Percentiles rank a stretch among this genome's conserved stretches.
Conservation (phyloP, 2,888 invertebrate genomes). For the Amblyjoppa proteus region DNA sequence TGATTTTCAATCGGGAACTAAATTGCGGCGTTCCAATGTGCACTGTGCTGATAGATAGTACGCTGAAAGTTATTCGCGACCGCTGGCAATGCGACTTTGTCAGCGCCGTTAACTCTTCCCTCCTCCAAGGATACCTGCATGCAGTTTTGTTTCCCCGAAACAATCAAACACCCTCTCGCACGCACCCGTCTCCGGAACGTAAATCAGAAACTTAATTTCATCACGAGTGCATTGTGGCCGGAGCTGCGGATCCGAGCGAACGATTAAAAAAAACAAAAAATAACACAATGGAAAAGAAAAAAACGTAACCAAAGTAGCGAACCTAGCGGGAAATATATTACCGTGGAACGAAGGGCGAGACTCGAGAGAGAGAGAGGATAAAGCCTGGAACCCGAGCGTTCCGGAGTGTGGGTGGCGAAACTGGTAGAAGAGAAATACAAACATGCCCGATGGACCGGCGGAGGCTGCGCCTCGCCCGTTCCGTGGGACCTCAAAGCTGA, state of each 20-base stretch:
- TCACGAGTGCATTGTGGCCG: conserved; percentile 64
- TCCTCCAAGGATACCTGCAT: neutral
- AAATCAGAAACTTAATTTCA: conserved; percentile 79
- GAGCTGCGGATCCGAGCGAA: conserved; percentile 27
- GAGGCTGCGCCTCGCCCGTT: conserved; percentile 16
- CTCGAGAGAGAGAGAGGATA: conserved; percentile 17
- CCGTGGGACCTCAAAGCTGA: conserved; percentile 28
- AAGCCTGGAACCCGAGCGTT: conserved; percentile 32
- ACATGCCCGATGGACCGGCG: conserved; percentile 74
- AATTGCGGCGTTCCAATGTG: conserved; percentile 27
- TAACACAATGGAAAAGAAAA: conserved; percentile 14
- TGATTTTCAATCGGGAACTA: neutral
- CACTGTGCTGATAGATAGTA: neutral
- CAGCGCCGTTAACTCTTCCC: neutral
- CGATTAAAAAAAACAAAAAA: conserved; percentile 30
- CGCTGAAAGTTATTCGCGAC: conserved; percentile 23
- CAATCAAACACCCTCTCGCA: conserved; percentile 32
- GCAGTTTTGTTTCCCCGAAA: conserved; percentile 1
- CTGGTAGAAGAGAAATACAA: conserved; percentile 83
- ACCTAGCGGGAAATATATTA: conserved; percentile 50
- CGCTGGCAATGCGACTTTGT: neutral
- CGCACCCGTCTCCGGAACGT: conserved; percentile 65
- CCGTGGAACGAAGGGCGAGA: conserved; percentile 29
- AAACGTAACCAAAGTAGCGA: conserved; percentile 36
- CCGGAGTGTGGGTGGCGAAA: conserved; percentile 79